Evolutionary conservation across 1,140 invertebrate species (phyloP), one percentile per base, ranked within the genome.

Genomic region (Trinorchestia longiramus): DNA sequence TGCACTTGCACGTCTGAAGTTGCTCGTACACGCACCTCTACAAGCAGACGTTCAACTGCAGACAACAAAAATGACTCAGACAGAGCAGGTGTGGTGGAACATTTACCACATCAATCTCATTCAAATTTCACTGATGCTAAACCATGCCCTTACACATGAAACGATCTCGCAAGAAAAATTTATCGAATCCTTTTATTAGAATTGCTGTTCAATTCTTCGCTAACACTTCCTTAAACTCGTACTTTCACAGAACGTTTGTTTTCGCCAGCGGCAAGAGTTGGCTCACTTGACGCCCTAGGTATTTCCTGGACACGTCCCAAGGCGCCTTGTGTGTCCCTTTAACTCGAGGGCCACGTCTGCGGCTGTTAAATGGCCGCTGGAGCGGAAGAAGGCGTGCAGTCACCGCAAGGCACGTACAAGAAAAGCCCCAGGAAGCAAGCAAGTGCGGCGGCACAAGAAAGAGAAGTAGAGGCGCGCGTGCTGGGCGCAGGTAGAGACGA

Each of bases 331-430:
- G 88, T 3, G 43, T 90, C 88, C 88, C 88, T 90, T 90, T 41
- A 43, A 90, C 43, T 43, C 88, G 6, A 8, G 87, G 8, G 36
- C 41, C 88, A 43, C 23, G 88, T 90, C 28, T 36, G 62, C 15
- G 43, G 88, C 88, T 42, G n/a, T 87, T 90, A 90, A 90, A 90
- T 42, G 88, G 88, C 15, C 88, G 43, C 41, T 43, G 88, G 88
- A 90, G 88, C 88, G 88, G 88, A 90, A 90, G 88, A 90, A 90
- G 88, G 88, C 43, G 23, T 4, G 88, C 15, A 90, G 88, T 90
- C 4, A 90, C 88, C 88, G 88, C 88, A 90, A 90, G 88, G 88
- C 88, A 90, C 88, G 43, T 17, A 43, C 88, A 90, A 90, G 88
- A 90, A 90, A 90, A 41, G 88, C 41, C 88, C 41, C 41, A 90